These are phyloP conservation scores for Dinomys branickii DNA, from an alignment of 2,113 vertebrate genomes.

Conservation along the genomic window DNA sequence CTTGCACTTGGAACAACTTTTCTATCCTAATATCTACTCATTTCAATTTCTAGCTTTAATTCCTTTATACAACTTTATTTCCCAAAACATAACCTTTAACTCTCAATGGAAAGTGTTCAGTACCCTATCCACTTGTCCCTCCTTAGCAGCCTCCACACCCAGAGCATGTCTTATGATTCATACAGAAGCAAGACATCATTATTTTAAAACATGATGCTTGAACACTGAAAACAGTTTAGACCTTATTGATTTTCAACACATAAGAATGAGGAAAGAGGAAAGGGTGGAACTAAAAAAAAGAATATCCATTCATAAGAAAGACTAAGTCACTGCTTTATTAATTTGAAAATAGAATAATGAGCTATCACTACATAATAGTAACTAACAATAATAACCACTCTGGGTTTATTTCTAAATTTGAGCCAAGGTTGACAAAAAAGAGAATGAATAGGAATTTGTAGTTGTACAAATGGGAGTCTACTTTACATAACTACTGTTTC, in stretches of 20 bases:
- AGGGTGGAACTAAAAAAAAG: background rate
- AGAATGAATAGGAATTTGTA: background rate
- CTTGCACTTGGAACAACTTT: background rate
- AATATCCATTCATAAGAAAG: background rate
- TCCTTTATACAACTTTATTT: background rate
- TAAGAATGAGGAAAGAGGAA: background rate
- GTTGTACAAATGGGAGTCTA: background rate
- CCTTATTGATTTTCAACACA: background rate
- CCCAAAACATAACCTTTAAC: background rate
- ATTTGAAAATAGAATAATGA: background rate
- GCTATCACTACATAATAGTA: background rate
- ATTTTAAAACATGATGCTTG: background rate
- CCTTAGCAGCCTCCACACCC: background rate
- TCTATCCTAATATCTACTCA: background rate
- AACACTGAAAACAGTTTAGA: background rate
- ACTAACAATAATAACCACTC: background rate
- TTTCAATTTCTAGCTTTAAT: background rate
- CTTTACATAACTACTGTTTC: background rate
- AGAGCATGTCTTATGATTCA: background rate
- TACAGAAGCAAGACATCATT: background rate
- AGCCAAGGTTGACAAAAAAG: background rate
- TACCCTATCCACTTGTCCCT: fast-evolving
- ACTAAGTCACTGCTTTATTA: background rate
- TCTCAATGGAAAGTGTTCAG: background rate
- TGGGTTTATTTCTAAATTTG: background rate